Percentiles rank a stretch among this genome's conserved stretches.
Evolutionary conservation across 2,797 vertebrate genomes (phyloP).

Genomic region (Loris lydekkerianus): DNA sequence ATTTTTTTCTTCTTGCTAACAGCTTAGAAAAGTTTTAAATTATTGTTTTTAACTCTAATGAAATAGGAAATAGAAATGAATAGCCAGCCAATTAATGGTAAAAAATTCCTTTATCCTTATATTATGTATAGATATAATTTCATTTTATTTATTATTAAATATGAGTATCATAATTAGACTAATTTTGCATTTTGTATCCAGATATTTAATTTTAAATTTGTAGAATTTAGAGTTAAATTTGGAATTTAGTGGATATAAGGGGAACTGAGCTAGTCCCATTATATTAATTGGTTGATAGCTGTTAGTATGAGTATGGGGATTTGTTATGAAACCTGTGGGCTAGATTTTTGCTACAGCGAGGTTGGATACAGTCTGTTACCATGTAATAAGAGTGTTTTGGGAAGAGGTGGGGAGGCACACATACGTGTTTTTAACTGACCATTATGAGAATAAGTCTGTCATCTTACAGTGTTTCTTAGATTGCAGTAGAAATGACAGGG

Average conservation of each 20-base stretch:
- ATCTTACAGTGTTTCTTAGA: neutral
- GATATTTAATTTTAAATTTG: slow-evolving; percentile 62
- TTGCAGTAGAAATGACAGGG: slow-evolving; percentile 9
- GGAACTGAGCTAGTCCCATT: neutral
- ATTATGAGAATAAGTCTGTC: neutral
- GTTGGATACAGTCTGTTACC: neutral
- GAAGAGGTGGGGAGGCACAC: fast-evolving
- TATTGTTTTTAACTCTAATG: slow-evolving; percentile 33
- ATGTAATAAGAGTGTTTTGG: neutral
- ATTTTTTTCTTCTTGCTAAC: slow-evolving; percentile 54
- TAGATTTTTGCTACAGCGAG: slow-evolving; percentile 31
- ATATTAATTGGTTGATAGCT: slow-evolving; percentile 31
- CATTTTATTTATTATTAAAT: slow-evolving; percentile 59
- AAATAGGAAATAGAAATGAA: slow-evolving; percentile 32
- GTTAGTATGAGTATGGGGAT: neutral
- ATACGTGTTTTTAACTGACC: slow-evolving; percentile 3
- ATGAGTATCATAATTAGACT: neutral
- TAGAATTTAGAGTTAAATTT: slow-evolving; percentile 63
- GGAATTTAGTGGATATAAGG: neutral
- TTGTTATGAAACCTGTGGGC: slow-evolving; percentile 44
- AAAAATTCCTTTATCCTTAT: slow-evolving; percentile 15
- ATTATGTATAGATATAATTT: slow-evolving; percentile 54
- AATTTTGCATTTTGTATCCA: neutral
- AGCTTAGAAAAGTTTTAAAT: slow-evolving; percentile 30
- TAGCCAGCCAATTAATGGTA: neutral